Evolutionary conservation across 2,797 vertebrate genomes (phyloP).

Genomic region (Argyrosomus regius): DNA sequence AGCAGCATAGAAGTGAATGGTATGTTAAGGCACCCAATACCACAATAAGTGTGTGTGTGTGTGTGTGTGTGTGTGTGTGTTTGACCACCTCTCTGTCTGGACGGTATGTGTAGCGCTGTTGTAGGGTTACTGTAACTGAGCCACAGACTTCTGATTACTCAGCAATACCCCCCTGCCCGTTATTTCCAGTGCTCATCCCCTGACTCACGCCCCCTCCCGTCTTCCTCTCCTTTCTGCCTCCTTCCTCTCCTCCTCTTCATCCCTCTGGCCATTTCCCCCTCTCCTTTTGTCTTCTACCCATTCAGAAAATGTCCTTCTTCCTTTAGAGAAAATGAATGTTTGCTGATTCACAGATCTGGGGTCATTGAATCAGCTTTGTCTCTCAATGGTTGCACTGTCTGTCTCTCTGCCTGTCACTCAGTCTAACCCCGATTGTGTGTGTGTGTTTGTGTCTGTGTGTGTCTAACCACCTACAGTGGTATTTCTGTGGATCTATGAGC

Average conservation of each 20-base stretch:
- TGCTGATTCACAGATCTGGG: slow-evolving; percentile 81
- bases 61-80: slow-evolving; percentile 20
- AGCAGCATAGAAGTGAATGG: slow-evolving; percentile 25
- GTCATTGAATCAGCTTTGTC: slow-evolving; percentile 70
- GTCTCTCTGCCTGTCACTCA: slow-evolving; percentile 60
- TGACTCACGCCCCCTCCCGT: slow-evolving; percentile 75
- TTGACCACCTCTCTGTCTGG: slow-evolving; percentile 34
- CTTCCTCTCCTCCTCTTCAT: slow-evolving; percentile 56
- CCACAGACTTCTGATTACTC: slow-evolving; percentile 72
- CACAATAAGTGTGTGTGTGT: slow-evolving; percentile 41
- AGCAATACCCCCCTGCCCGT: slow-evolving; percentile 69
- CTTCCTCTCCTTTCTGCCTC: slow-evolving; percentile 53
- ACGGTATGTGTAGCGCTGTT: slow-evolving; percentile 69
- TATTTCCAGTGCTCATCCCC: slow-evolving; percentile 57
- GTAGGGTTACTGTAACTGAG: slow-evolving; percentile 79
- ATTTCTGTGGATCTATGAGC: slow-evolving; percentile 79
- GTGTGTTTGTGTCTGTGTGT: slow-evolving; percentile 47
- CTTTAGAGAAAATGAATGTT: slow-evolving; percentile 76
- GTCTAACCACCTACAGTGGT: slow-evolving; percentile 76
- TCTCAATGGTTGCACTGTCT: slow-evolving; percentile 79
- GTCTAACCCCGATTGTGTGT: slow-evolving; percentile 37
- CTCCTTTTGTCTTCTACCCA: slow-evolving; percentile 71
- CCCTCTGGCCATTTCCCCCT: slow-evolving; percentile 66
- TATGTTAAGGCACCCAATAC: slow-evolving; percentile 39
- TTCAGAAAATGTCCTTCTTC: slow-evolving; percentile 69